These are phyloP conservation scores for Podarcis siculus DNA, from an alignment of 2,797 vertebrate species.

Conservation along the genomic window DNA sequence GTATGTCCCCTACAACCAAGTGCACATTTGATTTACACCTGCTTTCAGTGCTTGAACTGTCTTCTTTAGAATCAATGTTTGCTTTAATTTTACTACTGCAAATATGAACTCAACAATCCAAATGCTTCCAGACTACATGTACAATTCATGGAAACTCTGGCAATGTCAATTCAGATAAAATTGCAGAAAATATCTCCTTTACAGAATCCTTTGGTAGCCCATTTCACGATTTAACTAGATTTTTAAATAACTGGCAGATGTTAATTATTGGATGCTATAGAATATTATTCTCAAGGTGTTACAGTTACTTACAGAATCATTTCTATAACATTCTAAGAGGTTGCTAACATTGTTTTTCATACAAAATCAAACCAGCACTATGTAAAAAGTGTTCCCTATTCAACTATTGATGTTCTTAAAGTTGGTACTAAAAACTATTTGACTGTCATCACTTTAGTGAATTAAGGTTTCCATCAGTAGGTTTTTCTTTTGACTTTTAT, in stretches of 20 bases:
- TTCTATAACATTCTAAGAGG: background rate
- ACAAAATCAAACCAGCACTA: background rate
- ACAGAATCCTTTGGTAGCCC: background rate
- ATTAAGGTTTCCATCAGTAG: background rate
- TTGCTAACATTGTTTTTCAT: background rate
- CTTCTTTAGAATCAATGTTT: background rate
- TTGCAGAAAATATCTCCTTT: background rate
- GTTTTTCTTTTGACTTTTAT: background rate
- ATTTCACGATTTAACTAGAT: background rate
- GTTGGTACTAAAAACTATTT: background rate
- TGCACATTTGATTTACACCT: background rate
- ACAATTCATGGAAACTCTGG: background rate
- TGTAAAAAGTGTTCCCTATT: background rate
- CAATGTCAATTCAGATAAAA: conserved; percentile 14
- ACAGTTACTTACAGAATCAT: background rate
- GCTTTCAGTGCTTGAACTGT: background rate
- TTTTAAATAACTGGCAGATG: background rate
- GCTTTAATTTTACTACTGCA: background rate
- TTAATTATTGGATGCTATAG: background rate
- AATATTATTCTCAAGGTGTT: background rate
- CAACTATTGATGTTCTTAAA: background rate
- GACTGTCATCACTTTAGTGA: background rate
- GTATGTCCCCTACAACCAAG: background rate
- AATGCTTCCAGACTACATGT: fast-evolving
- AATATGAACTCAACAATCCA: background rate